Evolutionary conservation across 2,888 invertebrate species (phyloP).

Genomic region (Cyclophora albipunctata): DNA sequence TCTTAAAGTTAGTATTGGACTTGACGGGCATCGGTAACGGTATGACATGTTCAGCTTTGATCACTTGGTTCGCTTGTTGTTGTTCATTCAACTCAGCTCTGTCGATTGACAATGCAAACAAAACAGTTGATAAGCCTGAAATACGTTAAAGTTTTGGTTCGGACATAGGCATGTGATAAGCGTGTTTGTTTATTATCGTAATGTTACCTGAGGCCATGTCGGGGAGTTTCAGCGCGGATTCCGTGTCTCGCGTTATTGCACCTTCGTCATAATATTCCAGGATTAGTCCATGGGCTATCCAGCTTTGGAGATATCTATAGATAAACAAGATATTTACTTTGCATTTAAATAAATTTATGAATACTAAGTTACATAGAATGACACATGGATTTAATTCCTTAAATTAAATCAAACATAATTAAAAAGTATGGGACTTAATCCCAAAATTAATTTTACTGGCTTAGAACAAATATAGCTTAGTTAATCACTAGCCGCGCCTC

Average conservation of each 20-base stretch:
- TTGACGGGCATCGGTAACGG: constrained; percentile 78
- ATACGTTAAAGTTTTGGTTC: constrained; percentile 22
- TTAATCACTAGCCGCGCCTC: no score
- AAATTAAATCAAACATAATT: no score
- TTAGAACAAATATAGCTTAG: no score
- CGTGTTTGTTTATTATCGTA: constrained; percentile 7
- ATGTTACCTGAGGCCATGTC: constrained; percentile 87
- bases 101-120: constrained; percentile 95
- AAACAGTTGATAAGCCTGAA: constrained; percentile 87
- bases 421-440: no score
- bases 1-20: constrained; percentile 51
- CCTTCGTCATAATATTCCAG: constrained; percentile 88
- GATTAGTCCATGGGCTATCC: constrained; percentile 80
- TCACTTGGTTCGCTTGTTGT: constrained; percentile 62
- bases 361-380: no score
- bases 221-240: constrained; percentile 85
- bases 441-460: no score
- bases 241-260: constrained; percentile 88
- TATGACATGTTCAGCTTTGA: constrained; percentile 81
- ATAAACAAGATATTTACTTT: neutral
- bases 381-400: no score
- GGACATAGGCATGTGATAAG: constrained; percentile 10
- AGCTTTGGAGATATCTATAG: constrained; percentile 80
- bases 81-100: constrained; percentile 84
- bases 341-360: no score